These are phyloP conservation scores for Sitobion miscanthi DNA, from an alignment of 1,140 invertebrate genomes.

Conservation along the genomic window DNA sequence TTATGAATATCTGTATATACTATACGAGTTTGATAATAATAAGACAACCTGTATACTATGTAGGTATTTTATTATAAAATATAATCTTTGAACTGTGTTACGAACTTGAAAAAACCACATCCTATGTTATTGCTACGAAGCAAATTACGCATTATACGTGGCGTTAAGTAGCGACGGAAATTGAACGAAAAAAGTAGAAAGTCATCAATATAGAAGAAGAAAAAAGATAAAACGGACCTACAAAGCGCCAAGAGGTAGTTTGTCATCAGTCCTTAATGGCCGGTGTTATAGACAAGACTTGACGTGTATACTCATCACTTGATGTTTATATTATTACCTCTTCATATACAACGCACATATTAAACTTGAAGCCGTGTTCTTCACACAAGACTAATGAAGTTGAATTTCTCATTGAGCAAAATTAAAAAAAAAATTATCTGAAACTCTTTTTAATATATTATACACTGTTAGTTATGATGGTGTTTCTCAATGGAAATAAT, in stretches of 20 bases:
- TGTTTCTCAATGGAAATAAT: slow-evolving; percentile 39
- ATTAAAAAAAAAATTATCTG: slow-evolving; percentile 15
- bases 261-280: slow-evolving; percentile 49
- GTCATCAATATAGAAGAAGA: neutral
- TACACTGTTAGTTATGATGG: neutral
- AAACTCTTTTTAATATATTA: slow-evolving; percentile 16
- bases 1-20: neutral
- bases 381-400: slow-evolving; percentile 39
- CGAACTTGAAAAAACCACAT: neutral
- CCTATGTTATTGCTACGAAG: neutral
- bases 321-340: slow-evolving; percentile 36
- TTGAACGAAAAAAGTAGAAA: neutral
- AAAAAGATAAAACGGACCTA: slow-evolving; percentile 4
- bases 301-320: slow-evolving; percentile 48
- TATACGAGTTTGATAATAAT: neutral
- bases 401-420: slow-evolving; percentile 36
- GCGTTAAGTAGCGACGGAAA: neutral
- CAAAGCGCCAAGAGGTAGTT: slow-evolving; percentile 53
- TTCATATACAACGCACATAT: neutral
- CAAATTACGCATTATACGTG: neutral
- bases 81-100: neutral
- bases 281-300: slow-evolving; percentile 46
- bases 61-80: neutral
- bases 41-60: neutral
- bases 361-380: neutral